Evolutionary conservation across 2,113 vertebrate genomes (phyloP).

Genomic region (Puma concolor): DNA sequence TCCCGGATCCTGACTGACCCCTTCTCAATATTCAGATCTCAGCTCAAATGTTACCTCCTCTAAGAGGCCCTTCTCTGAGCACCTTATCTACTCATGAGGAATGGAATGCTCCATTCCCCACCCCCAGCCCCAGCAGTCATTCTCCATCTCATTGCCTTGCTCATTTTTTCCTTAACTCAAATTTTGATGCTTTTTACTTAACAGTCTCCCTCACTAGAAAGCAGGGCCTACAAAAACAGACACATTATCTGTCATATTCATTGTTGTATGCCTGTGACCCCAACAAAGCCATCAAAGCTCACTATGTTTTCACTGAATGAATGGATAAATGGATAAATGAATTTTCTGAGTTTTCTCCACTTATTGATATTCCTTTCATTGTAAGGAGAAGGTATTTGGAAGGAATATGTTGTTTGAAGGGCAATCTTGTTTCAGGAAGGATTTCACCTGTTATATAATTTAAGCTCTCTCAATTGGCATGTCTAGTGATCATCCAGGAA

Average conservation of each 20-base stretch:
- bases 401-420: background rate
- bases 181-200: background rate
- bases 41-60: background rate
- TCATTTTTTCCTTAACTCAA: background rate
- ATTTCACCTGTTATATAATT: background rate
- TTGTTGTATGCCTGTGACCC: background rate
- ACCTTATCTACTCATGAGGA: background rate
- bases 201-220: background rate
- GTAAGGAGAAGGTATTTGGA: background rate
- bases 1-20: background rate
- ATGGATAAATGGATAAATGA: background rate
- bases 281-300: background rate
- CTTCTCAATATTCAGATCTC: background rate
- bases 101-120: background rate
- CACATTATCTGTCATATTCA: background rate
- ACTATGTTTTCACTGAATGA: background rate
- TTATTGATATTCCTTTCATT: background rate
- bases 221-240: background rate
- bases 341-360: background rate
- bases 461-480: background rate
- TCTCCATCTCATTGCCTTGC: background rate
- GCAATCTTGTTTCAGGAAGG: background rate
- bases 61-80: background rate
- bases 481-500: background rate
- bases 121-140: background rate